phyloP scores from a whole-genome alignment of 2,888 invertebrate species.

The Stegophylla sp. region DNA sequence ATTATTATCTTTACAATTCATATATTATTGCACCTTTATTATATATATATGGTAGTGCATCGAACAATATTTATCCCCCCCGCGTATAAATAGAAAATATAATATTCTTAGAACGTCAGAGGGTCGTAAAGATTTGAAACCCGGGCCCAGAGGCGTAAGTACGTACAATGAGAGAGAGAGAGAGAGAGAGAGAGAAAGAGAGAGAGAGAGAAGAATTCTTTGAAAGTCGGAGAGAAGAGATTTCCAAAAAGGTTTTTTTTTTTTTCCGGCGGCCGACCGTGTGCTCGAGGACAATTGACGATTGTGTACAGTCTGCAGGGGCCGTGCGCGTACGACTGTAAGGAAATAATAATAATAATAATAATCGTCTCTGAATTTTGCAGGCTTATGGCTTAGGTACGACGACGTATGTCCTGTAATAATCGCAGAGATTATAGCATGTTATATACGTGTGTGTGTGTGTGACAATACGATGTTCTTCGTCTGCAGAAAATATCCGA shows the following conservation, averaged over 20 bases:
- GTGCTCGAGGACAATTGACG: conserved; percentile 3
- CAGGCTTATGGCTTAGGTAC: not conserved
- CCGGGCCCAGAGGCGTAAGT: too few species aligned
- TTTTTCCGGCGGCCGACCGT: too few species aligned
- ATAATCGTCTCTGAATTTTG: too few species aligned
- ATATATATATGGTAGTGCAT: not conserved
- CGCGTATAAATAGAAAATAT: not conserved
- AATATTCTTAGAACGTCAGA: not conserved
- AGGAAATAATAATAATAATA: conserved; percentile 18
- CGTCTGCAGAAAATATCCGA: too few species aligned
- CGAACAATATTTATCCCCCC: not conserved
- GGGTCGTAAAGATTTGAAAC: conserved; percentile 11
- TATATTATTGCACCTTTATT: not conserved
- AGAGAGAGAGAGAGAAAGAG: not conserved
- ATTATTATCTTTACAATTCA: too few species aligned
- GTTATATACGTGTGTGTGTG: not conserved
- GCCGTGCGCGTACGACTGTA: not conserved
- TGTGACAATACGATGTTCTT: too few species aligned
- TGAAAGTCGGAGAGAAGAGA: conserved; percentile 17
- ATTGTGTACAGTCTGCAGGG: not conserved
- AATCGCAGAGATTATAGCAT: not conserved
- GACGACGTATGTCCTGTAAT: not conserved
- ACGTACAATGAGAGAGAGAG: too few species aligned
- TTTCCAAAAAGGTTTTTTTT: conserved; percentile 37
- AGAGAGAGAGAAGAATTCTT: conserved; percentile 4